Evolutionary conservation across 2,888 invertebrate genomes (phyloP).

Genomic region (Pachliopta kotzebuea): DNA sequence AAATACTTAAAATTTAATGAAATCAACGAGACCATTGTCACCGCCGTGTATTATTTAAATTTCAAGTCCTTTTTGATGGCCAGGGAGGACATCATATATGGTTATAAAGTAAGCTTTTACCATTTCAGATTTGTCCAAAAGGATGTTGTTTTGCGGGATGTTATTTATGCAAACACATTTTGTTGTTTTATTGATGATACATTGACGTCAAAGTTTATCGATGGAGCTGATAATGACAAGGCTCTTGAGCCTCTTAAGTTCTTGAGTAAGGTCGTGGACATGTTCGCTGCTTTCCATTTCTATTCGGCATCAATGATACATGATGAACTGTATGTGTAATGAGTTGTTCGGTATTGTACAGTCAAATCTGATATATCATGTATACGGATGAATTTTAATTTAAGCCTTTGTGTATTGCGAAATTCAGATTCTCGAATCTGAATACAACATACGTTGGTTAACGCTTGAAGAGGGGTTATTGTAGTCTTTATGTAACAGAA

Average conservation of each 20-base stretch:
- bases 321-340: conserved; percentile 5
- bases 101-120: neutral
- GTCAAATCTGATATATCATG: neutral
- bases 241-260: neutral
- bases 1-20: neutral
- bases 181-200: neutral
- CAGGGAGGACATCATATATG: neutral
- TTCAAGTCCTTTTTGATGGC: neutral
- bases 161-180: neutral
- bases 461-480: neutral
- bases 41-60: neutral
- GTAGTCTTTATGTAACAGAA: neutral
- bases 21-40: neutral
- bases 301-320: conserved; percentile 16
- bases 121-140: neutral
- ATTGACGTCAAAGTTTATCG: neutral
- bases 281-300: conserved; percentile 10
- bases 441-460: neutral
- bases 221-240: neutral
- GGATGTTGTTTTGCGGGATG: neutral
- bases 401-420: neutral
- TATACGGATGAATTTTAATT: neutral
- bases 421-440: neutral
- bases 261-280: conserved; percentile 4
- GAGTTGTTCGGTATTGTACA: neutral